Evolutionary conservation across 2,797 vertebrate genomes (phyloP), one percentile per base, ranked within the genome.

Genomic region (Peromyscus aztecus): DNA sequence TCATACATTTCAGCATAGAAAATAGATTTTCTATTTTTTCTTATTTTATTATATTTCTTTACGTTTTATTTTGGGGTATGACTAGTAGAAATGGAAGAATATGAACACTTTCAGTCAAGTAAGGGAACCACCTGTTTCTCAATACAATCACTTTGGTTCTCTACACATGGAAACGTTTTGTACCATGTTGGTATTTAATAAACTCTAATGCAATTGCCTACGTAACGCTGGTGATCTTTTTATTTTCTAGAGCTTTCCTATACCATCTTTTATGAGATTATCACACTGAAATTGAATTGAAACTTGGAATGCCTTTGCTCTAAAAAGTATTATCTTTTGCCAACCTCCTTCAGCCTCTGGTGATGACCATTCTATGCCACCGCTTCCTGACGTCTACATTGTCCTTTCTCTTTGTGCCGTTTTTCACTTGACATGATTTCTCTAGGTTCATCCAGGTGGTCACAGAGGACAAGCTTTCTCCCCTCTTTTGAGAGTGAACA

Each of bases 231-330:
- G 80, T 8, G n/a, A 10, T 37, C 0, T 75, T 69, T 91, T 91
- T 88, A 1, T n/a, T 55, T 88, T 75, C 43, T 63, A 37, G 5
- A 40, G 46, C 61, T 91, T 71, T 77, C 9, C 7, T 40, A 31
- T 43, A 57, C 43, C 67, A 75, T 3, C 37, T 91, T 10, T 89
- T 55, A 49, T 0, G 75, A 24, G 61, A 78, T 14, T 40, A 49
- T 77, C 37, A 65, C 27, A 55, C 65, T 76, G 69, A 90, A 94
- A 87, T 37, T 87, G 40, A 91, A 59, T 85, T 94, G 61, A 49
- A 82, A 73, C 57, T 76, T 63, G 78, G 55, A 71, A 65, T 78
- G 10, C 90, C 52, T 93, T 77, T 59, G 0, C 19, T n/a, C 27
- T 77, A 29, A 90, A 90, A 46, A 85, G 89, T 61, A 34, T 19